Evolutionary conservation across 1,140 invertebrate species (phyloP).

Genomic region (Lordiphosa clarofinis): DNA sequence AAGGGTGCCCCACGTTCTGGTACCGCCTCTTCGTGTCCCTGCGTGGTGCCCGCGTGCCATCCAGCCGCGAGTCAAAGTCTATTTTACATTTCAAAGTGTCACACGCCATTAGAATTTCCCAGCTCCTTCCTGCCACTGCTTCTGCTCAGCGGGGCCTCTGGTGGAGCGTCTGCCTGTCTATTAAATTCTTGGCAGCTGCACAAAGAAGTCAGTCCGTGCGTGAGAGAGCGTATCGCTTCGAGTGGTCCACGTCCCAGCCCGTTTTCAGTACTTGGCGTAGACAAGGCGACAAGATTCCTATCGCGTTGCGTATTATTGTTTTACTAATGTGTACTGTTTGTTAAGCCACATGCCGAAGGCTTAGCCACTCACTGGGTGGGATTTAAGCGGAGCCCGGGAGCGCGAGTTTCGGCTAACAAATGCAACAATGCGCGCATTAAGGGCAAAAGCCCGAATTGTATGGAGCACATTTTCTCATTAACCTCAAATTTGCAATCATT

Average conservation of each 20-base stretch:
- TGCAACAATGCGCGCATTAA: too few relatives aligned
- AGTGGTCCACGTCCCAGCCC: background rate
- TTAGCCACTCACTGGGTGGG: too few relatives aligned
- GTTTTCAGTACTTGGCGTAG: background rate
- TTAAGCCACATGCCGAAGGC: too few relatives aligned
- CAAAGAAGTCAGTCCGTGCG: too few relatives aligned
- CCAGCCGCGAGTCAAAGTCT: constrained; percentile 28
- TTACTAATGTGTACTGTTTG: constrained; percentile 18
- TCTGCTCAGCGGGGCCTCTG: background rate
- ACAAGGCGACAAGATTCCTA: constrained; percentile 41
- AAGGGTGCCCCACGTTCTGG: background rate
- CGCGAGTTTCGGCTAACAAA: too few relatives aligned
- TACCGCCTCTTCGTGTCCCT: too few relatives aligned
- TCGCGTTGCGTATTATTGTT: constrained; percentile 34
- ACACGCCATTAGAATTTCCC: constrained; percentile 30
- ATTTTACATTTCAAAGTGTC: constrained; percentile 48
- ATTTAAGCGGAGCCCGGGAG: too few relatives aligned
- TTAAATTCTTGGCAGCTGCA: too few relatives aligned
- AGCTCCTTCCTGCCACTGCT: constrained; percentile 1
- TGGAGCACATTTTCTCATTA: too few relatives aligned
- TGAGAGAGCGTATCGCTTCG: background rate
- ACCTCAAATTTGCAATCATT: too few relatives aligned
- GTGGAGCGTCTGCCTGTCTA: background rate
- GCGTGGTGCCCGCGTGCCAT: background rate
- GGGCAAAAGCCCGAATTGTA: too few relatives aligned